Conservation (phyloP, 2,888 invertebrate species). For the Pycnomerus fuliginosus region DNA sequence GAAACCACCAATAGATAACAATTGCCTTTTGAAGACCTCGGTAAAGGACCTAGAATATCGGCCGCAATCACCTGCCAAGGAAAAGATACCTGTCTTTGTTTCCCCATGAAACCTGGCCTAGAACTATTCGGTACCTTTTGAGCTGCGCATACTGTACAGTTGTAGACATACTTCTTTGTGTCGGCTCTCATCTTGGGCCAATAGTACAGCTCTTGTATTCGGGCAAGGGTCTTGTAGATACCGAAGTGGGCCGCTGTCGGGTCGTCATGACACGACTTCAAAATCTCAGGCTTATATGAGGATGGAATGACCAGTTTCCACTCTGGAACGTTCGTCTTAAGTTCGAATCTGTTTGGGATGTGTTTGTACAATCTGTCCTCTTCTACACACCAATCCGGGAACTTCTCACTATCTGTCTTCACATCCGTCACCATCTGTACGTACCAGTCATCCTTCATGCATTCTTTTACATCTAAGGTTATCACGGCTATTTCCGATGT, state of each 20-base stretch:
- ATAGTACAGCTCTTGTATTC: background rate
- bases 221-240: background rate
- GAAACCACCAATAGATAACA: no score
- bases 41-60: no score
- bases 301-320: background rate
- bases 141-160: background rate
- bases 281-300: no score
- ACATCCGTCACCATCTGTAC: background rate
- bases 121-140: no score
- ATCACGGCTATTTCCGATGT: no score
- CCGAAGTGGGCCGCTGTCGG: background rate
- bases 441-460: background rate
- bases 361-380: background rate
- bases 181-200: conserved; percentile 1
- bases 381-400: background rate
- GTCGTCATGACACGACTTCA: background rate
- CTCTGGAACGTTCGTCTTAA: background rate
- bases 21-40: no score
- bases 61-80: no score
- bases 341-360: background rate
- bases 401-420: background rate
- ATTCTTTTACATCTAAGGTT: no score
- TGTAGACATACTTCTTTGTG: background rate
- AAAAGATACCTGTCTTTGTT: no score
- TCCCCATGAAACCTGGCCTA: no score